phyloP scores from a whole-genome alignment of 2,113 vertebrate genomes.

The Oncorhynchus mykiss region DNA sequence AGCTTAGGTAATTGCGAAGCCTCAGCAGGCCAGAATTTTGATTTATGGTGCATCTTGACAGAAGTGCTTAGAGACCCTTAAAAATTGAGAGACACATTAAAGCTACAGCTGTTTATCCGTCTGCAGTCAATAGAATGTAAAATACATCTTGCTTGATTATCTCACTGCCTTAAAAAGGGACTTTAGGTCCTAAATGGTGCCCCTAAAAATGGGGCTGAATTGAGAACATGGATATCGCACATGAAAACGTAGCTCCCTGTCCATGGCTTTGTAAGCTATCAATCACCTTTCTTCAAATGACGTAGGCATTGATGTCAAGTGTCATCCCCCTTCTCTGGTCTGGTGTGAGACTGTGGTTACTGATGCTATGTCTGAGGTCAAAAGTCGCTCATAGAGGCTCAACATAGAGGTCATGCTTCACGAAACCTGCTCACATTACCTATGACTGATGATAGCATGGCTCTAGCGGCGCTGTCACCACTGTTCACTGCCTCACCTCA shows the following conservation, averaged over 20 bases:
- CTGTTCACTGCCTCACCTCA: neutral
- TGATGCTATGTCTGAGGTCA: neutral
- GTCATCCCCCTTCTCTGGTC: too few relatives aligned
- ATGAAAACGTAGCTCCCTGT: neutral
- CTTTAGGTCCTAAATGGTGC: slow-evolving; percentile 40
- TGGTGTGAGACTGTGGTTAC: slow-evolving; percentile 14
- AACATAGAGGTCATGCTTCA: neutral
- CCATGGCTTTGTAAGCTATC: neutral
- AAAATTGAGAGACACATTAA: slow-evolving; percentile 46
- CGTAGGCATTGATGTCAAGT: too few relatives aligned
- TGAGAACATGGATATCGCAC: slow-evolving; percentile 23
- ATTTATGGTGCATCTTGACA: slow-evolving; percentile 48
- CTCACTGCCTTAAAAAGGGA: slow-evolving; percentile 47
- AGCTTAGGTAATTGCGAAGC: slow-evolving; percentile 49
- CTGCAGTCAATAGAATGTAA: slow-evolving; percentile 50
- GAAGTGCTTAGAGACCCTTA: slow-evolving; percentile 51
- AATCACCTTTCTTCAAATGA: too few relatives aligned
- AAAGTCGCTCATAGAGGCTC: neutral
- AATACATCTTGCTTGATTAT: slow-evolving; percentile 60
- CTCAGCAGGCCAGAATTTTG: slow-evolving; percentile 43
- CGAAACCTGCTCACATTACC: neutral
- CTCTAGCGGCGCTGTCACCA: neutral
- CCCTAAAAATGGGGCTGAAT: slow-evolving; percentile 8
- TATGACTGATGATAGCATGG: neutral
- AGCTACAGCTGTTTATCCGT: slow-evolving; percentile 27